Evolutionary conservation across 2,113 vertebrate genomes (phyloP).

Genomic region (Gallinago undulata): DNA sequence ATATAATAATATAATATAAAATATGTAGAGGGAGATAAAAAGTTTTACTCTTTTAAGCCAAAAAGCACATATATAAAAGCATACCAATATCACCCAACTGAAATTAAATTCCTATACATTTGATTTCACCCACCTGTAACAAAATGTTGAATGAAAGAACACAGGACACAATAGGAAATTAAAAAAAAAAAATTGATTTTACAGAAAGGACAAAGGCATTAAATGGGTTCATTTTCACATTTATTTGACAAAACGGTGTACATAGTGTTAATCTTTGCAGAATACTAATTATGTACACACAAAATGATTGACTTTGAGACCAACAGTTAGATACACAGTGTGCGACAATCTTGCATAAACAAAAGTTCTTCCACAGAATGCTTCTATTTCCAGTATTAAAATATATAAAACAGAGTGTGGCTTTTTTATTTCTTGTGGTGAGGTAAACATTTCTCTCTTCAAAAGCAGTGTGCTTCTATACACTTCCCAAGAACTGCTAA

Average conservation of each 20-base stretch:
- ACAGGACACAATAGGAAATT: not conserved
- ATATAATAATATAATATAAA: not conserved
- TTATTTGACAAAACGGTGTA: not conserved
- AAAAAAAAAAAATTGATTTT: not conserved
- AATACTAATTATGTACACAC: not conserved
- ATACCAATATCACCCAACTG: rapidly evolving
- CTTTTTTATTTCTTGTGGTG: not conserved
- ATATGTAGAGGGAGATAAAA: not conserved
- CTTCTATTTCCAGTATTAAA: conserved; percentile 34
- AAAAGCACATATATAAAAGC: not conserved
- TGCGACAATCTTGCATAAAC: not conserved
- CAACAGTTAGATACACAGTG: not conserved
- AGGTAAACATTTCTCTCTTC: conserved; percentile 42
- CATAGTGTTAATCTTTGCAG: not conserved
- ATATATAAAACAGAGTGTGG: not conserved
- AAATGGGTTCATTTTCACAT: not conserved
- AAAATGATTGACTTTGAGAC: not conserved
- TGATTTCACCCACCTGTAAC: not conserved
- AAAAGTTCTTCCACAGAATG: not conserved
- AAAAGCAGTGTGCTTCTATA: not conserved
- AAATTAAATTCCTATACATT: not conserved
- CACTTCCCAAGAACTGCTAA: not conserved
- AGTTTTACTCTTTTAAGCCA: not conserved
- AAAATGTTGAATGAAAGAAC: not conserved
- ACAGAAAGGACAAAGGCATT: not conserved